These are phyloP conservation scores for Alectoris magna DNA, from an alignment of 2,797 vertebrate species.

Conservation along the genomic window DNA sequence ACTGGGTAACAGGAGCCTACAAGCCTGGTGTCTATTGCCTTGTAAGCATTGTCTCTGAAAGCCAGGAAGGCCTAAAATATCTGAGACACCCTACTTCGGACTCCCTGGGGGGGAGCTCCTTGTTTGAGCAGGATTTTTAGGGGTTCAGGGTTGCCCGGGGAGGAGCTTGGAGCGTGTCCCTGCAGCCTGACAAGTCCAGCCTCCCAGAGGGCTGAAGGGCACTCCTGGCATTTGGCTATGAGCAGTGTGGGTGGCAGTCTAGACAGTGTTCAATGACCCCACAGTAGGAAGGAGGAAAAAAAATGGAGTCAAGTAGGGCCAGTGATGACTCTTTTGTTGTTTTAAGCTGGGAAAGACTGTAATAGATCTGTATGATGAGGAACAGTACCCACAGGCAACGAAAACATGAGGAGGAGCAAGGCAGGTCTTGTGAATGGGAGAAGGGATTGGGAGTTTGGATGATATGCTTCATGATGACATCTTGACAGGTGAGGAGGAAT, in stretches of 20 bases:
- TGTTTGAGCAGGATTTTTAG: not conserved
- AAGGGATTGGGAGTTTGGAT: not conserved
- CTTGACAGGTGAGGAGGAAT: not conserved
- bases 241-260: not conserved
- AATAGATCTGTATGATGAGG: not conserved
- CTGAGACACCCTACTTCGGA: not conserved
- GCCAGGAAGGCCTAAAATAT: not conserved
- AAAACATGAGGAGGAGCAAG: not conserved
- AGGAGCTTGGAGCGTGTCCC: not conserved
- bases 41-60: not conserved
- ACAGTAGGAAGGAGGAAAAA: not conserved
- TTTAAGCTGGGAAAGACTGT: not conserved
- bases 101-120: not conserved
- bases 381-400: not conserved
- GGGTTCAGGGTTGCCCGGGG: not conserved
- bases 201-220: not conserved
- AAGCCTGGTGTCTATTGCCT: accelerated
- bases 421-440: accelerated
- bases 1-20: not conserved
- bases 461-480: not conserved
- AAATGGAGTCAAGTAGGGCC: not conserved
- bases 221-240: not conserved
- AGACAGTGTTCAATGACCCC: accelerated
- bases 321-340: not conserved
- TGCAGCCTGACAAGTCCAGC: not conserved